phyloP scores from a whole-genome alignment of 1,140 invertebrate genomes.

The Drosophila rhopaloa region DNA sequence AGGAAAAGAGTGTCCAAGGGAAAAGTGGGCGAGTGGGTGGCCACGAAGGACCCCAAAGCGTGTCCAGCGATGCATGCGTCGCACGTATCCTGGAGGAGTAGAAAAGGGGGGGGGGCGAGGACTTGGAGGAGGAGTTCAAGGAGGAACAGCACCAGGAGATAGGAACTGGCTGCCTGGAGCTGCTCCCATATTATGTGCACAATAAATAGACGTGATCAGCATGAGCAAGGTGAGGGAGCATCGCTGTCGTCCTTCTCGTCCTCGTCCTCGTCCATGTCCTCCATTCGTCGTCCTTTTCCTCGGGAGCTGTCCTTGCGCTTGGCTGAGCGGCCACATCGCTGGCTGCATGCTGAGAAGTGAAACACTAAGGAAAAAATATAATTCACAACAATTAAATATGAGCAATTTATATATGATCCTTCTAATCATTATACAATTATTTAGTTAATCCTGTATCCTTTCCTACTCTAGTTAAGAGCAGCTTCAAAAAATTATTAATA shows the following conservation, averaged over 20 bases:
- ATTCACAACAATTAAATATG: too few species aligned
- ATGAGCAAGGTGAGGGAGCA: conserved; percentile 66
- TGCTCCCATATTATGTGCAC: conserved; percentile 84
- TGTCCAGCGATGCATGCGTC: conserved; percentile 81
- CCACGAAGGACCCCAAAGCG: conserved; percentile 49
- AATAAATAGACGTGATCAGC: conserved; percentile 85
- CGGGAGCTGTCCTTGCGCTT: conserved; percentile 69
- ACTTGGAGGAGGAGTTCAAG: conserved; percentile 15
- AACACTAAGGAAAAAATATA: conserved; percentile 5
- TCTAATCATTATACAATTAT: too few species aligned
- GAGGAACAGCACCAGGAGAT: conserved; percentile 1
- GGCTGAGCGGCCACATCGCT: conserved; percentile 65
- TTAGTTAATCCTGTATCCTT: too few species aligned
- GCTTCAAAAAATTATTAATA: too few species aligned
- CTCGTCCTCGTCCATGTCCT: conserved; percentile 9
- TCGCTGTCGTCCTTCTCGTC: conserved; percentile 39
- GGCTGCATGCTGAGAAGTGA: conserved; percentile 69
- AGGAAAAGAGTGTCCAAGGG: conserved; percentile 37
- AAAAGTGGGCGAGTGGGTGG: conserved; percentile 6
- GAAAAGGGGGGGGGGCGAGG: background rate
- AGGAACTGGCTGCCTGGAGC: conserved; percentile 10
- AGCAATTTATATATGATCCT: too few species aligned
- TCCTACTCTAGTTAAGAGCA: too few species aligned
- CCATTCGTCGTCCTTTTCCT: conserved; percentile 19
- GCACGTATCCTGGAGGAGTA: conserved; percentile 74